Conservation (phyloP, 2,888 invertebrate species). For the Cenopis cana region DNA sequence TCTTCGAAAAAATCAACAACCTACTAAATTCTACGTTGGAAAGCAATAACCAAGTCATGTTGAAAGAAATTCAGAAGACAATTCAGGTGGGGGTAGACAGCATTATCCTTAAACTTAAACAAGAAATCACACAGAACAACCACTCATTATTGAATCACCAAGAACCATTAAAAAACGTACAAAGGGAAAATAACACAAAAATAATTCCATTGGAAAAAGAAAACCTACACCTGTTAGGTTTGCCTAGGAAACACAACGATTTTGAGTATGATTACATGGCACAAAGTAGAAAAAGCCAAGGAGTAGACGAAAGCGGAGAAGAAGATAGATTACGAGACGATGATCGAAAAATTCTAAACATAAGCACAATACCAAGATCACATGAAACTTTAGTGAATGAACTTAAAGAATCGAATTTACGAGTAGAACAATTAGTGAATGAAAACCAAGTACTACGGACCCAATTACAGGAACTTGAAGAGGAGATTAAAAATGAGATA, state of each 20-base stretch:
- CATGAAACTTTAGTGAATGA: neutral
- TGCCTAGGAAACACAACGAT: neutral
- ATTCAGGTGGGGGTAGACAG: neutral
- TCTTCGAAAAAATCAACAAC: neutral
- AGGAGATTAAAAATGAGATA: neutral
- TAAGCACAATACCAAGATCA: neutral
- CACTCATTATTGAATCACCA: neutral
- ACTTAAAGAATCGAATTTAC: conserved; percentile 6
- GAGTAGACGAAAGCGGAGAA: neutral
- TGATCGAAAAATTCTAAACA: neutral
- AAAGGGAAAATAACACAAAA: conserved; percentile 1
- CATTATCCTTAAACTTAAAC: neutral
- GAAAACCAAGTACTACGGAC: conserved; percentile 4
- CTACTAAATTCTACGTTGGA: neutral
- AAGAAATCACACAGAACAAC: neutral
- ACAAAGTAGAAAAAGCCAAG: conserved; percentile 3
- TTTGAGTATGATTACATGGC: neutral
- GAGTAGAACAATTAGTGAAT: conserved; percentile 9
- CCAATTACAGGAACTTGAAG: neutral
- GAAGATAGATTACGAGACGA: neutral
- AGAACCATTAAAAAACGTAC: neutral
- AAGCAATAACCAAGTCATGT: neutral
- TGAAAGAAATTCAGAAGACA: neutral
- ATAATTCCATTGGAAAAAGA: neutral
- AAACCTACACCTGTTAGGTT: neutral